A percentile compares a stretch with the other conserved stretches of the same genome.
Evolutionary conservation across 2,113 vertebrate species (phyloP).

Genomic region (Empidonax traillii): DNA sequence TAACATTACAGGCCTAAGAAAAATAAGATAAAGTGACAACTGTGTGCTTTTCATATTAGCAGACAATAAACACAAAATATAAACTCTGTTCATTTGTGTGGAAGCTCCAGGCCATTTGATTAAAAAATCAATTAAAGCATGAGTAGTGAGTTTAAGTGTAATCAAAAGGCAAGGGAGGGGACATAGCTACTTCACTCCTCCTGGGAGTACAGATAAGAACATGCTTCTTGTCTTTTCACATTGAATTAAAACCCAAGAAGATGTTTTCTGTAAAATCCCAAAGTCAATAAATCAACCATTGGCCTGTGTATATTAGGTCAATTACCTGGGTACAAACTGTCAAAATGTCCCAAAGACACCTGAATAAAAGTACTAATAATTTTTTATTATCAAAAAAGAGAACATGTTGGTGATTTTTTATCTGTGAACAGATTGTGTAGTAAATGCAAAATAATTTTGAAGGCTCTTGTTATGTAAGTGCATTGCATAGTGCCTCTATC

Average conservation of each 20-base stretch:
- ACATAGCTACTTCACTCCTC: background rate
- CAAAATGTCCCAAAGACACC: background rate
- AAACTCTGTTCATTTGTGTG: background rate
- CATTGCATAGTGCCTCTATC: background rate
- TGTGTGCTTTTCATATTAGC: background rate
- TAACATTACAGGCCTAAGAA: background rate
- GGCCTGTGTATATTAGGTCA: background rate
- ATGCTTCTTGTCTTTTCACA: background rate
- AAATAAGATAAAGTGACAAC: background rate
- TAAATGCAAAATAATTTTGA: background rate
- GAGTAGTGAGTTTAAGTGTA: background rate
- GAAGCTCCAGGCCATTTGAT: slow-evolving; percentile 21
- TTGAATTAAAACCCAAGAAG: slow-evolving; percentile 2
- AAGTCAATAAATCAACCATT: background rate
- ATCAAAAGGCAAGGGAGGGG: background rate
- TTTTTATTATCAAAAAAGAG: background rate
- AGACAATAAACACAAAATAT: slow-evolving; percentile 9
- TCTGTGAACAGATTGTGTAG: background rate
- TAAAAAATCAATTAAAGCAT: slow-evolving; percentile 54
- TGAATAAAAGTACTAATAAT: background rate
- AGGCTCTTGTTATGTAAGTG: background rate
- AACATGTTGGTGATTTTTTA: background rate
- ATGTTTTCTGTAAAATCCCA: background rate
- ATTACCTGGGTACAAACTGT: background rate
- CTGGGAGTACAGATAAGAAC: background rate